Evolutionary conservation across 2,797 vertebrate genomes (phyloP).

Genomic region (Tragopan temminckii): DNA sequence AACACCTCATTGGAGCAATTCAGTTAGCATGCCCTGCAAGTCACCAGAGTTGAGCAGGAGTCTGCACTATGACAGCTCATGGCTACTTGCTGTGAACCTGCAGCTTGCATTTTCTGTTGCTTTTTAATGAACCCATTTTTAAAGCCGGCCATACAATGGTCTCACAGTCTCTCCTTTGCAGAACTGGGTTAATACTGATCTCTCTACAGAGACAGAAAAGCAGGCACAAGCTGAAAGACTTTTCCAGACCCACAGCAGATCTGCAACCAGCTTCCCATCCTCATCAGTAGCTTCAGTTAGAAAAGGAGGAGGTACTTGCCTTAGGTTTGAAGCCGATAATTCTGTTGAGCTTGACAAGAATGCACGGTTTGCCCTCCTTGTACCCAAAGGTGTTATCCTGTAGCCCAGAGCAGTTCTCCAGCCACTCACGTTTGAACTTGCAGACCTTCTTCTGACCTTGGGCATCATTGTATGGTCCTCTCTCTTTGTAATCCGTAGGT

Average conservation of each 20-base stretch:
- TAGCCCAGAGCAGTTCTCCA: conserved; percentile 87
- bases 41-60: not conserved
- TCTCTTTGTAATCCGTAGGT: conserved; percentile 75
- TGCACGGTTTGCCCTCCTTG: conserved; percentile 87
- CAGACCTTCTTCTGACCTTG: conserved; percentile 84
- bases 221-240: not conserved
- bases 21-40: not conserved
- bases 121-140: not conserved
- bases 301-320: conserved; percentile 78
- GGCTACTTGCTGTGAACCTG: not conserved
- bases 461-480: conserved; percentile 74
- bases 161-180: not conserved
- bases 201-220: not conserved
- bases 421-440: conserved; percentile 84
- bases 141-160: not conserved
- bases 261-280: not conserved
- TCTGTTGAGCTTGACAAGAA: conserved; percentile 95
- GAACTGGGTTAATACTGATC: not conserved
- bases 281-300: not conserved
- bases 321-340: conserved; percentile 92
- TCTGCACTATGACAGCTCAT: not conserved
- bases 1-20: accelerated
- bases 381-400: conserved; percentile 85
- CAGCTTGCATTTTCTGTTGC: not conserved
- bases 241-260: not conserved